Conservation (phyloP, 2,797 vertebrate genomes). For the Natrix natrix region DNA sequence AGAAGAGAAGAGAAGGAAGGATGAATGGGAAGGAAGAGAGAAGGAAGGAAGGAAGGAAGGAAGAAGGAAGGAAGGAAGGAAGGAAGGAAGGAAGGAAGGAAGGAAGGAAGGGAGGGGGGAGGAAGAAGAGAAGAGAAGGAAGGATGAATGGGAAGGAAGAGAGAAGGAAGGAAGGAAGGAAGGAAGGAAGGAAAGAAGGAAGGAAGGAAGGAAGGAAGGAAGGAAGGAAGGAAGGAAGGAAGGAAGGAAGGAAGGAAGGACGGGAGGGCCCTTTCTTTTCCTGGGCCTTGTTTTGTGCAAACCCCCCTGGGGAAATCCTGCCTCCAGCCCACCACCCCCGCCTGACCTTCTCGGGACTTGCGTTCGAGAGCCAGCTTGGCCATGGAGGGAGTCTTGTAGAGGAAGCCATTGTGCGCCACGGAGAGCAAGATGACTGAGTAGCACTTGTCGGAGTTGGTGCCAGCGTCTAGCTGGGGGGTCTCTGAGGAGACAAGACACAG, state of each 20-base stretch:
- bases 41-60: too few species aligned
- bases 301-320: background rate
- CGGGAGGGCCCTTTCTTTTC: background rate
- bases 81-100: too few species aligned
- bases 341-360: slow-evolving; percentile 84
- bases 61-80: too few species aligned
- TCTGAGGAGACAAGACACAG: slow-evolving; percentile 62
- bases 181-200: accelerated
- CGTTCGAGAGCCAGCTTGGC: slow-evolving; percentile 80
- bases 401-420: slow-evolving; percentile 87
- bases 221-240: accelerated
- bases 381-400: slow-evolving; percentile 90
- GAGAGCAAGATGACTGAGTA: slow-evolving; percentile 77
- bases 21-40: too few species aligned
- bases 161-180: too few species aligned
- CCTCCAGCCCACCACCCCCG: accelerated
- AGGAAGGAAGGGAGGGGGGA: too few species aligned
- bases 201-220: too few species aligned
- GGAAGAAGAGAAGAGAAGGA: too few species aligned
- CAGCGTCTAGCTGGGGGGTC: slow-evolving; percentile 75
- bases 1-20: too few species aligned
- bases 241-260: too few species aligned
- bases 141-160: too few species aligned
- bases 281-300: background rate
- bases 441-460: slow-evolving; percentile 66